A percentile compares a stretch with the other conserved stretches of the same genome.
Conservation (phyloP, 2,888 invertebrate species). For the Lissonota sp. region DNA sequence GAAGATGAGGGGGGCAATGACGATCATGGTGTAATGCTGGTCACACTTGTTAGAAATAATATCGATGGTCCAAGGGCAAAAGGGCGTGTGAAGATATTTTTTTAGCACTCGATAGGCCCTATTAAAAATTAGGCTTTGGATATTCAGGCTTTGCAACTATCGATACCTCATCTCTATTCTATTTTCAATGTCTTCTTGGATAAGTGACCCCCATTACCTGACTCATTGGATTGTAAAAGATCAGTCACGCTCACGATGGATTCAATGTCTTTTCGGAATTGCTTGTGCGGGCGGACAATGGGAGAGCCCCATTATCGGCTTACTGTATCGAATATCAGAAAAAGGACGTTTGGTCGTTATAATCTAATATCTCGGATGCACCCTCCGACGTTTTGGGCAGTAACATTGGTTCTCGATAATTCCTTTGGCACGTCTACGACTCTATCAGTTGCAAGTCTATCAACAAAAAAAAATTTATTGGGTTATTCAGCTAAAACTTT, state of each 20-base stretch:
- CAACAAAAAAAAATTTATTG: too few species aligned
- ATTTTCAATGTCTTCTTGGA: background rate
- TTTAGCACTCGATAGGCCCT: too few species aligned
- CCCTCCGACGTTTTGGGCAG: conserved; percentile 35
- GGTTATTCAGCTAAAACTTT: too few species aligned
- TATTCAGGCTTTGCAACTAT: too few species aligned
- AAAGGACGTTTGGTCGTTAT: conserved; percentile 78
- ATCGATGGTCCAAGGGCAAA: too few species aligned
- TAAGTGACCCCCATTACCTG: conserved; percentile 31
- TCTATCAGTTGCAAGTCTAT: too few species aligned
- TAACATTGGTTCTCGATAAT: conserved; percentile 77
- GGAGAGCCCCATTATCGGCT: conserved; percentile 67
- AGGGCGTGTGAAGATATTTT: too few species aligned
- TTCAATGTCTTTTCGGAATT: conserved; percentile 36
- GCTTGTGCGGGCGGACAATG: conserved; percentile 27
- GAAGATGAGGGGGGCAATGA: background rate
- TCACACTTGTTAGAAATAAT: background rate
- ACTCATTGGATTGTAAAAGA: background rate
- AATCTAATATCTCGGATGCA: conserved; percentile 67
- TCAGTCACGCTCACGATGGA: conserved; percentile 51
- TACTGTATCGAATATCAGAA: conserved; percentile 80
- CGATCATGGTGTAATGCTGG: conserved; percentile 1
- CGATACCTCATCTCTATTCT: background rate
- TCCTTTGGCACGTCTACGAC: conserved; percentile 13
- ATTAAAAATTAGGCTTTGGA: too few species aligned